Conservation (phyloP, 2,797 vertebrate species). For the Crenuchus spilurus region DNA sequence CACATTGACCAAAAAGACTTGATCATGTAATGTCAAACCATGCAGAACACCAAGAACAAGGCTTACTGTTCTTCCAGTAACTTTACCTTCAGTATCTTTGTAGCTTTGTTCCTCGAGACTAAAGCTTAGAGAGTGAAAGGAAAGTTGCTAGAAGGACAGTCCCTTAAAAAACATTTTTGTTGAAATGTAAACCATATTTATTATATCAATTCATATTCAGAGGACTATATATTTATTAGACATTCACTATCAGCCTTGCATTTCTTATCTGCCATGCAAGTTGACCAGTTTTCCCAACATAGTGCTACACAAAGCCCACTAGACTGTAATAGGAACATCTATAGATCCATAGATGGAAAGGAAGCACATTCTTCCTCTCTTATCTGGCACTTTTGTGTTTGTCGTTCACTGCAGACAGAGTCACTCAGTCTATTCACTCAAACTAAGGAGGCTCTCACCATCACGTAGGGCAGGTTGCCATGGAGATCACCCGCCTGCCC, state of each 20-base stretch:
- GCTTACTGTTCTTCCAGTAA: no score
- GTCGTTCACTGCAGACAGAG: conserved; percentile 9
- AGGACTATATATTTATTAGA: no score
- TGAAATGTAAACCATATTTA: no score
- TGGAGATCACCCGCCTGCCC: conserved; percentile 51
- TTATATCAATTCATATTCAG: no score
- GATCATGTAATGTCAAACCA: background rate
- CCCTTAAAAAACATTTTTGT: no score
- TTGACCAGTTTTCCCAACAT: no score
- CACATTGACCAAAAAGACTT: background rate
- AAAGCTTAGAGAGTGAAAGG: no score
- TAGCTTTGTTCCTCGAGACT: no score
- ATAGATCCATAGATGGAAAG: conserved; percentile 1
- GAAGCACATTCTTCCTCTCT: background rate
- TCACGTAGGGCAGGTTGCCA: conserved; percentile 59
- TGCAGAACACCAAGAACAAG: background rate
- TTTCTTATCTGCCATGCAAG: no score
- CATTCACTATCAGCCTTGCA: no score
- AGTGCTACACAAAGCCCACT: background rate
- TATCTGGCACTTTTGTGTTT: background rate
- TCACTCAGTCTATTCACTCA: conserved; percentile 23
- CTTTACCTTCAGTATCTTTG: no score
- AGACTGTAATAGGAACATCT: background rate
- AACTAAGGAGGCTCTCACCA: conserved; percentile 56
- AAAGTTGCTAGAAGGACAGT: no score